A percentile compares a stretch with the other conserved stretches of the same genome.
Conservation (phyloP, 2,113 vertebrate species). For the Caretta caretta region DNA sequence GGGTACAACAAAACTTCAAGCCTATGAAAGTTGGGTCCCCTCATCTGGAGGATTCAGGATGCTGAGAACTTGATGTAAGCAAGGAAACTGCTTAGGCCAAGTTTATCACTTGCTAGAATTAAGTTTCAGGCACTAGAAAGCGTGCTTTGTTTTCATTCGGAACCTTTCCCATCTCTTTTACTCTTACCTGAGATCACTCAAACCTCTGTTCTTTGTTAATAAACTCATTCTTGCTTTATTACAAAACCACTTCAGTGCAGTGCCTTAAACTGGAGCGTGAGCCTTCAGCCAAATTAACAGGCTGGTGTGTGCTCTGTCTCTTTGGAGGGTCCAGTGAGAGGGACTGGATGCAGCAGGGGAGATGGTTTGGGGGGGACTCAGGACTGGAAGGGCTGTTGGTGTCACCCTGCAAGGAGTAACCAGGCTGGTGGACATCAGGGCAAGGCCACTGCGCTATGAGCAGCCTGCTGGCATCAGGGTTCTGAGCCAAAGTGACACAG, state of each 20-base stretch:
- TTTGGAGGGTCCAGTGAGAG: background rate
- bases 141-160: background rate
- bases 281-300: background rate
- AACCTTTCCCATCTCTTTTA: background rate
- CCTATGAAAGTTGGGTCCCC: background rate
- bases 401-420: background rate
- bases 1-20: background rate
- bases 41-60: background rate
- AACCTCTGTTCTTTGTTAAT: background rate
- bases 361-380: fast-evolving
- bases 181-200: background rate
- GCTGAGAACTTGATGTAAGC: background rate
- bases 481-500: background rate
- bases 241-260: background rate
- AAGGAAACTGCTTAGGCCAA: background rate
- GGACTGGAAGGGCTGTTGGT: background rate
- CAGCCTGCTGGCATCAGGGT: background rate
- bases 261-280: too few species aligned
- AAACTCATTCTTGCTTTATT: background rate
- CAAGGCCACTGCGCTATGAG: background rate
- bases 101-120: background rate
- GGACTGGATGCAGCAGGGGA: too few species aligned
- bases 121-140: background rate
- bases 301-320: background rate
- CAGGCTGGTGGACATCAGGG: background rate